Evolutionary conservation across 2,797 vertebrate genomes (phyloP).

Genomic region (Scomberomorus guttatus): DNA sequence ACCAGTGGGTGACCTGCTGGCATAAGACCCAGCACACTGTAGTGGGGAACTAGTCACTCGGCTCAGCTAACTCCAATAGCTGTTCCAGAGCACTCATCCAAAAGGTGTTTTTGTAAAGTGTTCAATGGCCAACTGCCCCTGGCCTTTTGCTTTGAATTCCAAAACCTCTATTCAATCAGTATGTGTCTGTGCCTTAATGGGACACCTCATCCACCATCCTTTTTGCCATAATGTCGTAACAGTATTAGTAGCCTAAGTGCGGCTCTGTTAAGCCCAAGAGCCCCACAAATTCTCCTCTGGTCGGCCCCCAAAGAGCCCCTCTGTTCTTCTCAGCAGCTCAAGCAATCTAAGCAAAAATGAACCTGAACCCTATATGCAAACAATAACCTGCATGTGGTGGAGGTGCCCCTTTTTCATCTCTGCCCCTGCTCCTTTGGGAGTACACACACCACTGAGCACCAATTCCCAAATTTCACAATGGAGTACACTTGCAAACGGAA

Average conservation of each 20-base stretch:
- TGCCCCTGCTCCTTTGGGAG: background rate
- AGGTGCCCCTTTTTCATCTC: background rate
- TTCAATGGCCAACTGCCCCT: background rate
- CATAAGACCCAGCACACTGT: background rate
- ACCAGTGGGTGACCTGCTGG: background rate
- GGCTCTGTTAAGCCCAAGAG: background rate
- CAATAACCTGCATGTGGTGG: background rate
- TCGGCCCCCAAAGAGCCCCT: background rate
- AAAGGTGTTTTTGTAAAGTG: background rate
- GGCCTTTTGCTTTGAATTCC: background rate
- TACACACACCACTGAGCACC: background rate
- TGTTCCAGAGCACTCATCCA: constrained; percentile 1
- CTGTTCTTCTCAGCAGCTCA: background rate
- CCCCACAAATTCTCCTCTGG: background rate
- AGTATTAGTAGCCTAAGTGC: background rate
- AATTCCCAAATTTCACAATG: constrained; percentile 1
- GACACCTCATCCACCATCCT: background rate
- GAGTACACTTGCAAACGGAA: background rate
- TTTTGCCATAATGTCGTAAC: background rate
- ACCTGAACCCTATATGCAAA: background rate
- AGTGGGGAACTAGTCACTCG: background rate
- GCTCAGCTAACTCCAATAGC: constrained; percentile 1
- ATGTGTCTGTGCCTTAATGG: background rate
- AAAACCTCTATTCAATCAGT: constrained; percentile 1
- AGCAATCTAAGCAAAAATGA: background rate